Evolutionary conservation across 2,113 vertebrate species (phyloP), one percentile per base, ranked within the genome.

Genomic region (Globicephala melas): DNA sequence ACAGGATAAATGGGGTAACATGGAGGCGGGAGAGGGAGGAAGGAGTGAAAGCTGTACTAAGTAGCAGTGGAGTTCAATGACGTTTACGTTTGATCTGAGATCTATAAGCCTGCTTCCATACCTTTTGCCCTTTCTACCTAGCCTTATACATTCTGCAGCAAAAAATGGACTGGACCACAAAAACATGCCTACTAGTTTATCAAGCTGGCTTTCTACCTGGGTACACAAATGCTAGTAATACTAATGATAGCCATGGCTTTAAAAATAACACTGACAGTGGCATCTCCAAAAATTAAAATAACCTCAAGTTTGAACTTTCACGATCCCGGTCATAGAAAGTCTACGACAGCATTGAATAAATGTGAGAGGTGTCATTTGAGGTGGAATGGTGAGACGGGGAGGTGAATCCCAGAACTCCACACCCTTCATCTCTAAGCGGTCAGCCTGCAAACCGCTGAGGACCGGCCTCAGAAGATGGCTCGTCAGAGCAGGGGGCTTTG

Each of bases 331-430:
- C 11, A 5, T 14, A 26, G 53, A 44, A 8, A 26, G 28, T 17
- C 74, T 1, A 6, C 2, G 1, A 4, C 5, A 47, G 15, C 62
- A 5, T 0, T 23, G 18, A 44, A 31, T 67, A 21, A 58, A 28
- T 10, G 12, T 0, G n/a, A n/a, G 67, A 26, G 31, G n/a, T 8
- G 17, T 41, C 41, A 5, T 2, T 25, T 55, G 67, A 26, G 26
- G 84, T 1, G 13, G 20, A 28, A 18, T 0, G 33, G 8, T 23
- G 21, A 62, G 70, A 21, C 0, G 0, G 0, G 28, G 38, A 63
- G 36, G 81, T 23, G 68, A 10, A 4, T 26, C 41, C 58, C 62
- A 44, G 47, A 62, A 4, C 3, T 12, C 12, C 26, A 8, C 0
- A 4, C 17, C 4, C 28, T n/a, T 71, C 26, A 0, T 94, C 85